Base-by-base conservation (phyloP, 2,888 invertebrate species). In the Orthosia gracilis region DNA sequence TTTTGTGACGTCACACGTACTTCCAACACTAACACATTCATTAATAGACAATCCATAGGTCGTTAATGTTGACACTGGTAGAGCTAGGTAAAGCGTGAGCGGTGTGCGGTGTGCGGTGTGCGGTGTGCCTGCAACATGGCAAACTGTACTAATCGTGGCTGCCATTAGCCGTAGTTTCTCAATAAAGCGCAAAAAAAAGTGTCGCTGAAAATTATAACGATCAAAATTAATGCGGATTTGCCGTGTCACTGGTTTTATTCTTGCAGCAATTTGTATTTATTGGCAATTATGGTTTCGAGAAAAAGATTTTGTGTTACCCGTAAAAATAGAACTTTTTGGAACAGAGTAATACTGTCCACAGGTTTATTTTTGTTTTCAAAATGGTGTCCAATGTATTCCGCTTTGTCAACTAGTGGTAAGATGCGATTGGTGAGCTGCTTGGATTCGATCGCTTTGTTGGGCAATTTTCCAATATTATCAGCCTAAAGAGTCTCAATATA, bases 151-250 rank as follows among this genome's bases (percentile, higher is more conserved):
- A 15, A 78, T 66, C 62, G 54, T 57, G 17, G 59, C 31, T n/a
- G 79, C 47, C 40, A 70, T 65, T 69, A 77, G 21, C 13, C n/a
- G 49, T 12, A 49, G 45, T 4, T 40, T 18, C 55, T 52, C 18
- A 61, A 65, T 79, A 26, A 66, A 73, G 31, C 47, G 50, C 17
- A 66, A 63, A 31, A 64, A n/a, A 73, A 78, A 78, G 13, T 45
- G 17, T 54, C 23, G 64, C 58, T 70, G 47, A 55, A n/a, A 62
- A 21, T 57, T 9, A 40, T 52, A 61, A 64, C 23, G 18, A 59
- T 54, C 9, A 2, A 18, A 59, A 26, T 31, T 58, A 52, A 58
- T 47, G 18, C 13, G 4, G 11, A 52, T 49, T 59, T 78, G 64
- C 26, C 26, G 18, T 54, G 63, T 40, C 2, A 13, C 13, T 11